phyloP scores from a whole-genome alignment of 92 coral and sea anemone genomes.

The Epizoanthus ramosus region DNA sequence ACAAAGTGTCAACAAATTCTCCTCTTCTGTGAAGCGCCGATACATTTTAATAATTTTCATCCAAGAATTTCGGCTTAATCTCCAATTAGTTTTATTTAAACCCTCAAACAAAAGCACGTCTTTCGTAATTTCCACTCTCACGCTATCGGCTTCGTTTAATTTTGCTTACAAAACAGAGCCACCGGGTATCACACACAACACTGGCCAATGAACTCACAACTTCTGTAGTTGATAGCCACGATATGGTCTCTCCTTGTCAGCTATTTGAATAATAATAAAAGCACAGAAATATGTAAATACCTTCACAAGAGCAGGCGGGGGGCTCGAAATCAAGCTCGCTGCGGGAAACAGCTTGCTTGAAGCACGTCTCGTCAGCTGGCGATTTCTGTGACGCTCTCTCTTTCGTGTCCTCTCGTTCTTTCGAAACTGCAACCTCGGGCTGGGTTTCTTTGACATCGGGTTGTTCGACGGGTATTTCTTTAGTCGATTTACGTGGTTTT shows the following conservation, averaged over 20 bases:
- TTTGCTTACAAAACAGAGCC: constrained; percentile 35
- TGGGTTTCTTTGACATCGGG: constrained; percentile 5
- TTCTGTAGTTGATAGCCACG: constrained; percentile 20
- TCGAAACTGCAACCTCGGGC: constrained; percentile 6
- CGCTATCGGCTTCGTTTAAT: constrained; percentile 73
- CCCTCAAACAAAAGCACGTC: constrained; percentile 84
- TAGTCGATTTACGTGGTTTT: constrained; percentile 4
- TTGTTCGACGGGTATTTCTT: constrained; percentile 11
- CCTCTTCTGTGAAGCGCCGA: constrained; percentile 39
- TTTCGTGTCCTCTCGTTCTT: constrained; percentile 20
- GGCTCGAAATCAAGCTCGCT: constrained; percentile 72
- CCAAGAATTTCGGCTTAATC: constrained; percentile 79
- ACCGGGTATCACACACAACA: background rate
- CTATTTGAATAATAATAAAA: constrained; percentile 70
- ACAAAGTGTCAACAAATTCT: constrained; percentile 43
- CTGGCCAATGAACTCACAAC: background rate
- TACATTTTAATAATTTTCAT: constrained; percentile 76
- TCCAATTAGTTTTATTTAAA: constrained; percentile 90
- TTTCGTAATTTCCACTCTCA: constrained; percentile 55
- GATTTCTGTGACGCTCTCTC: constrained; percentile 9
- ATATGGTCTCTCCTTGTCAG: constrained; percentile 24
- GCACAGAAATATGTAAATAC: constrained; percentile 73
- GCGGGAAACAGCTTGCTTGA: constrained; percentile 73
- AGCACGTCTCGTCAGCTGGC: constrained; percentile 46
- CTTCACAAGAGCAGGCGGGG: constrained; percentile 89